Evolutionary conservation across 2,888 invertebrate species (phyloP), one percentile per base, ranked within the genome.

Genomic region (Pachymerium ferrugineum): DNA sequence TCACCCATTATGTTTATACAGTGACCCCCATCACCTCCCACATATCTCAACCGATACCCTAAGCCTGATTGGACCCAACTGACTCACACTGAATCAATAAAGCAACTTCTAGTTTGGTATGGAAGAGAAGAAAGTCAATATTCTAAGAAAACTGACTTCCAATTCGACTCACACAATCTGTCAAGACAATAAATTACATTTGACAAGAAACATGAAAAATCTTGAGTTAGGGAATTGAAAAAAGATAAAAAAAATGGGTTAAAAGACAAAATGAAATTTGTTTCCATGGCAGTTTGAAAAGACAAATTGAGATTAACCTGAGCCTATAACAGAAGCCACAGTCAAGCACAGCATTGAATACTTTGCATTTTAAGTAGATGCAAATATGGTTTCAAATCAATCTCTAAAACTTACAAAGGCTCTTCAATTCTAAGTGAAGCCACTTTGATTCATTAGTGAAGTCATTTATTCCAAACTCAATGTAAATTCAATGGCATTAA

Each of bases 51-150:
- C 42, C 14, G 16, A 8, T 16, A 16, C 42, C 42, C n/a, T 16
- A 42, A 42, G 3, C 16, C 42, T 42, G 42, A 42, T 42, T 42
- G 42, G 42, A 42, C 42, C 42, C 42, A 42, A 42, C 42, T 42
- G 42, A 42, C 42, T 42, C 42, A 42, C 42, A 42, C 42, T 42
- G 42, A 42, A 42, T 42, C 42, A 42, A 42, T 42, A 42, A 42
- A 42, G 42, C 42, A n/a, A n/a, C n/a, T n/a, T 14, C 42, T 16
- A 42, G 42, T n/a, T 42, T 42, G 42, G n/a, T 42, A 3, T 5
- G 42, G 16, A 42, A 42, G 42, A 14, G 5, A 42, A 42, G 16
- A 42, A 42, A 42, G 42, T 42, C 42, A 42, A 42, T 42, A 42
- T 42, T 42, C 42, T 42, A 42, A 42, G 42, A 42, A 42, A 42